Conservation (phyloP, 2,113 vertebrate species). For the Etheostoma cragini region DNA sequence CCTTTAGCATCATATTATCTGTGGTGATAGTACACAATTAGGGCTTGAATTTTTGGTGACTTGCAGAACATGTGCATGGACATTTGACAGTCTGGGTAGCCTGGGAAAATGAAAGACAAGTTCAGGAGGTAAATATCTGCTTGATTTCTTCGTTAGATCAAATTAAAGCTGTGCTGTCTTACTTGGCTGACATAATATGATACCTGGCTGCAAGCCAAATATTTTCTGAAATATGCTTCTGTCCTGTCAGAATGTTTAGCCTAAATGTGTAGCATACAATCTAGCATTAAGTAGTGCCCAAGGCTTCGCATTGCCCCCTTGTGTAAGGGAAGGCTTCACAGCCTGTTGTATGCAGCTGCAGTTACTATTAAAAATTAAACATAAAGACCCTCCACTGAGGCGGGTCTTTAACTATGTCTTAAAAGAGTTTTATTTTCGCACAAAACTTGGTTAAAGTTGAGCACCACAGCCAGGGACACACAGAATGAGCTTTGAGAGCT, state of each 20-base stretch:
- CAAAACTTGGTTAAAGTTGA: slow-evolving; percentile 27
- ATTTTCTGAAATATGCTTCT: slow-evolving; percentile 30
- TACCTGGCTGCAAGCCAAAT: slow-evolving; percentile 18
- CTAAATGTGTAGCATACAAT: neutral
- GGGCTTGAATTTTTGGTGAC: neutral
- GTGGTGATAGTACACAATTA: neutral
- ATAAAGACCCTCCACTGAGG: neutral
- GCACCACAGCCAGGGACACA: slow-evolving; percentile 19
- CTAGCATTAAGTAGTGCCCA: neutral
- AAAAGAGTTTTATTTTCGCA: neutral
- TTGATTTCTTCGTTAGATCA: slow-evolving; percentile 19
- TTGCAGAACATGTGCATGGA: neutral
- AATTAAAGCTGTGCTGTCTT: slow-evolving; percentile 26
- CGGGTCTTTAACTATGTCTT: slow-evolving; percentile 4
- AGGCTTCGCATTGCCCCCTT: slow-evolving; percentile 16
- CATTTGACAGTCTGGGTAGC: neutral
- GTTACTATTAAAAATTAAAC: slow-evolving; percentile 20
- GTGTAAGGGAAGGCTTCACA: neutral
- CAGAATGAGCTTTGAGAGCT: slow-evolving; percentile 32
- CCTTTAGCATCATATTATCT: neutral
- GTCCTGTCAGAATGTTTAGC: slow-evolving; percentile 19
- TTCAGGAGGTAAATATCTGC: slow-evolving; percentile 12
- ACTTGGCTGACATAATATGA: slow-evolving; percentile 18
- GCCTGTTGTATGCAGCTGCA: neutral
- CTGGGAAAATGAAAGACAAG: slow-evolving; percentile 4